Conservation (phyloP, 2,888 invertebrate genomes). For the Aphidius colemani region DNA sequence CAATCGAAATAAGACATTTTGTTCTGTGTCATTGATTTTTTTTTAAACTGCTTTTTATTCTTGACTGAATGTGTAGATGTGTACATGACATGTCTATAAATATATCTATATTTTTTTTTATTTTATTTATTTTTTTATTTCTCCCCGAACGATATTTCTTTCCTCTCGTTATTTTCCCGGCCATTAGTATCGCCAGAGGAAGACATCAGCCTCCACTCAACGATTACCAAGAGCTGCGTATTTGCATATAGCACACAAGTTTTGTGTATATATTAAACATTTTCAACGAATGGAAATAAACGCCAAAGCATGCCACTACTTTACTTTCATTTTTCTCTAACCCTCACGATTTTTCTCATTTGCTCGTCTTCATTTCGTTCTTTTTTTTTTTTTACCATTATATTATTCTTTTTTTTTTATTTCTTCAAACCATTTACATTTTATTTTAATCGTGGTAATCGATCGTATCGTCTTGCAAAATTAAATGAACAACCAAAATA, state of each 20-base stretch:
- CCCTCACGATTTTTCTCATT: neutral
- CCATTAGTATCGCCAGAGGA: constrained; percentile 49
- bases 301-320: neutral
- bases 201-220: constrained; percentile 60
- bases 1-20: neutral
- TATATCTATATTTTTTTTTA: constrained; percentile 8
- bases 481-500: constrained; percentile 42
- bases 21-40: neutral
- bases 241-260: constrained; percentile 57
- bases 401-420: constrained; percentile 29
- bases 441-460: constrained; percentile 60
- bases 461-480: constrained; percentile 51
- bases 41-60: neutral
- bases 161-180: constrained; percentile 48
- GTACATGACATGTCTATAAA: constrained; percentile 5
- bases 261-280: constrained; percentile 16
- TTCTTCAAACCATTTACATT: constrained; percentile 53
- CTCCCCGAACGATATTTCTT: constrained; percentile 33
- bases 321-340: too few species aligned
- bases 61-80: neutral
- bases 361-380: too few species aligned
- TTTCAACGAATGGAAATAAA: neutral
- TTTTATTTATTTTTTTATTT: constrained; percentile 36
- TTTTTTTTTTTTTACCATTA: constrained; percentile 32
- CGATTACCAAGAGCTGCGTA: constrained; percentile 53